Conservation (phyloP, 2,113 vertebrate genomes). For the Nyctereutes procyonoides region DNA sequence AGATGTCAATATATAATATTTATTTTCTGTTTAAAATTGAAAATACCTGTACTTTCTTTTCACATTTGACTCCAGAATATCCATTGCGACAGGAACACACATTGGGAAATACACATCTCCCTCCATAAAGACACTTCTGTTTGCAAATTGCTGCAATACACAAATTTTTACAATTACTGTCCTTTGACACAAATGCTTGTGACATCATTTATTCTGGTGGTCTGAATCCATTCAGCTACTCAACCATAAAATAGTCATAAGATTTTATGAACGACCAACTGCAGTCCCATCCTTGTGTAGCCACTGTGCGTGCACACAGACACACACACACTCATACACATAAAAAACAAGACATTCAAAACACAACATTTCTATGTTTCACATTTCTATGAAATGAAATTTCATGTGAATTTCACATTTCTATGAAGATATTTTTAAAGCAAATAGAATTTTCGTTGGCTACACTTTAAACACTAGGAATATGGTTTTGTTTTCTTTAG, state of each 20-base stretch:
- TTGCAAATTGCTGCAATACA: conserved; percentile 90
- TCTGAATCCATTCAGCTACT: neutral
- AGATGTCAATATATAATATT: neutral
- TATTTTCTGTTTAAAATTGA: neutral
- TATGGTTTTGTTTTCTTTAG: neutral
- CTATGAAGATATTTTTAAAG: neutral
- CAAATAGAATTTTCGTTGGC: neutral
- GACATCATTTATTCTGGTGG: neutral
- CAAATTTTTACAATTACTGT: neutral
- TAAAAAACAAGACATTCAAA: neutral
- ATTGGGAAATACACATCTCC: conserved; percentile 90
- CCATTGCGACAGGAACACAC: conserved; percentile 91
- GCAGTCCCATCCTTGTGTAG: neutral
- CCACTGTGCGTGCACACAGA: neutral
- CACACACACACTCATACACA: neutral
- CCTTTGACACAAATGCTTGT: neutral
- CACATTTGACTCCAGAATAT: conserved; percentile 90
- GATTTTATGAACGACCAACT: neutral
- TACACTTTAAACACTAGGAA: neutral
- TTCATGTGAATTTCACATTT: too few relatives aligned
- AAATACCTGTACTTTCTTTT: conserved; percentile 86
- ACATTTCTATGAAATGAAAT: too few relatives aligned
- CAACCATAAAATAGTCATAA: neutral
- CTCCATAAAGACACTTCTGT: conserved; percentile 91
- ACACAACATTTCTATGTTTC: too few relatives aligned